Conservation (phyloP, 2,113 vertebrate genomes). For the Pangasianodon hypophthalmus region DNA sequence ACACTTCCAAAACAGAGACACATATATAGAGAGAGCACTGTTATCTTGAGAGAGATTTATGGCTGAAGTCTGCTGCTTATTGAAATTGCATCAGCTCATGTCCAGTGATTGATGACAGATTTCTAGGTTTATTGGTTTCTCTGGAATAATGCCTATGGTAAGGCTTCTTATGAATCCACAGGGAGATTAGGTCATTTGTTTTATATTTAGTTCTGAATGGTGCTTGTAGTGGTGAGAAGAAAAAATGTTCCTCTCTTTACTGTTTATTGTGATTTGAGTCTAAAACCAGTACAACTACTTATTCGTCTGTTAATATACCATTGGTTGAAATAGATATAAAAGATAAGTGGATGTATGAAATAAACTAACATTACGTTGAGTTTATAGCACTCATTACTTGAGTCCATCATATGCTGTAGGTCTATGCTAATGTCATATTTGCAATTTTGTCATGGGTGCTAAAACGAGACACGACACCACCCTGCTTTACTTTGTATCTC, state of each 20-base stretch:
- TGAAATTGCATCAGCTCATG: conserved; percentile 1
- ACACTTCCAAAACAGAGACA: not conserved
- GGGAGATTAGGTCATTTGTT: conserved; percentile 1
- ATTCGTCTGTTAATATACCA: not conserved
- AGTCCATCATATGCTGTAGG: not conserved
- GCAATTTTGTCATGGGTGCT: conserved; percentile 6
- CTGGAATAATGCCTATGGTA: not conserved
- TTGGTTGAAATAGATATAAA: not conserved
- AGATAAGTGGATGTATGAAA: not conserved
- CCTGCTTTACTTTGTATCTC: conserved; percentile 46
- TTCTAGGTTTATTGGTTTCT: conserved; percentile 6
- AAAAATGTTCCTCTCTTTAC: not conserved
- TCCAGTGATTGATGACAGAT: conserved; percentile 1
- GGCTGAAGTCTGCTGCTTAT: not conserved
- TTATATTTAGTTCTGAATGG: not conserved
- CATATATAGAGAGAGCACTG: not conserved
- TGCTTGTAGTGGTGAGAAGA: not conserved
- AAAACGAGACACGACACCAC: conserved; percentile 13
- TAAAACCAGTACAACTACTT: not conserved
- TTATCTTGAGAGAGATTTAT: conserved; percentile 12
- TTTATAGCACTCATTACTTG: not conserved
- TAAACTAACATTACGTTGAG: not conserved
- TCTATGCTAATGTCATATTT: conserved; percentile 8
- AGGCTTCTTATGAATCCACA: not conserved
- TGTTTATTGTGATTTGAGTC: not conserved